phyloP scores from a whole-genome alignment of 2,797 vertebrate genomes.

The Melopsittacus undulatus region DNA sequence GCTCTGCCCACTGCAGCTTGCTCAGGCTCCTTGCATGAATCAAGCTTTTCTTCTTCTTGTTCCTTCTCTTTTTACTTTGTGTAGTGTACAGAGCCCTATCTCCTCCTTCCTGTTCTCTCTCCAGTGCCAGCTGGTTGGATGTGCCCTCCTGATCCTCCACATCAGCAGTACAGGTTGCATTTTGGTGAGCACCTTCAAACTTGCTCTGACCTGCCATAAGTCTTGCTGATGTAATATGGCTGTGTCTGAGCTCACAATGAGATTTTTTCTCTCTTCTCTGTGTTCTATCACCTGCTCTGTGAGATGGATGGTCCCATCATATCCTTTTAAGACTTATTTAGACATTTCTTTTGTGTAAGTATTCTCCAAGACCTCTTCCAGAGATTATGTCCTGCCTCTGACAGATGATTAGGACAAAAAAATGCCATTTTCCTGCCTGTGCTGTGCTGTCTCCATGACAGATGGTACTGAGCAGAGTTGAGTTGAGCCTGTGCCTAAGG shows the following conservation, averaged over 20 bases:
- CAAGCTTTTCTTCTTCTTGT: neutral
- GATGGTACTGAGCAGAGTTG: neutral
- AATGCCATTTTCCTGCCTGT: neutral
- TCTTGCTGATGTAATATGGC: neutral
- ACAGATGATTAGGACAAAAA: neutral
- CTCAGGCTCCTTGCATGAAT: neutral
- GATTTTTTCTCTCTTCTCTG: neutral
- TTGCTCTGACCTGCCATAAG: neutral
- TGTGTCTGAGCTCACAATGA: neutral
- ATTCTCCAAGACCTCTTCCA: neutral
- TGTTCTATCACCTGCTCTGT: neutral
- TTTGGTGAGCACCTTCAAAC: neutral
- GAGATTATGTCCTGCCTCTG: neutral
- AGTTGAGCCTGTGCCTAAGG: neutral
- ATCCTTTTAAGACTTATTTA: neutral
- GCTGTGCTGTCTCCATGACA: neutral
- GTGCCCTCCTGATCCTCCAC: neutral
- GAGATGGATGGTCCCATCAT: neutral
- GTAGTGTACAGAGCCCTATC: neutral
- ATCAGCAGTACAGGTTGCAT: neutral
- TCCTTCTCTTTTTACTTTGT: neutral
- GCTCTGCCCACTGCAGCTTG: neutral
- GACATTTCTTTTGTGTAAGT: neutral
- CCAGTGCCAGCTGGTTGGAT: fast-evolving
- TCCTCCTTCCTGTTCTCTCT: neutral